phyloP scores from a whole-genome alignment of 2,113 vertebrate species.

The Tyrannus savana region DNA sequence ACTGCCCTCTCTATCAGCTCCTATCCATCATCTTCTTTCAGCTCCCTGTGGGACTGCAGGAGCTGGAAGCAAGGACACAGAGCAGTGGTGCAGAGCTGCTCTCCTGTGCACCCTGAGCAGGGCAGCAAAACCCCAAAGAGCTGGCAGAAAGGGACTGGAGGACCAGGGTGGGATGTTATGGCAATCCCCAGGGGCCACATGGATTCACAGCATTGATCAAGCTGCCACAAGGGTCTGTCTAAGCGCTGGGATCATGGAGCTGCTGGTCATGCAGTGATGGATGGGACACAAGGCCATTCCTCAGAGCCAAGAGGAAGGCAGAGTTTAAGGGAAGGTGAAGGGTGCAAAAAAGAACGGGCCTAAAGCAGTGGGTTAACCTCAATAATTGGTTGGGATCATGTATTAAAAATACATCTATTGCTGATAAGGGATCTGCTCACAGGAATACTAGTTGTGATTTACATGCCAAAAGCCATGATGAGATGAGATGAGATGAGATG shows the following conservation, averaged over 20 bases:
- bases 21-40: not conserved
- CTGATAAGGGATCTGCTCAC: not conserved
- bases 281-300: rapidly evolving
- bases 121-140: not conserved
- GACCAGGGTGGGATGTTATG: not conserved
- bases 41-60: not conserved
- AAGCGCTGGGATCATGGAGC: not conserved
- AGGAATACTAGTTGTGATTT: not conserved
- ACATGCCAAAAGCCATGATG: not conserved
- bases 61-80: not conserved
- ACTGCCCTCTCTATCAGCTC: not conserved
- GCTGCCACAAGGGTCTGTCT: not conserved
- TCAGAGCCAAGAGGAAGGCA: not conserved
- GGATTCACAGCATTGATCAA: not conserved
- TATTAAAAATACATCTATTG: not conserved
- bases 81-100: not conserved
- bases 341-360: not conserved
- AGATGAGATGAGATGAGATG: not conserved
- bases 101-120: not conserved
- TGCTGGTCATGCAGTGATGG: not conserved
- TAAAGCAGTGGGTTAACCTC: not conserved
- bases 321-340: not conserved
- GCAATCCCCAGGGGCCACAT: not conserved
- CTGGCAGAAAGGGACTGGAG: not conserved
- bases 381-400: not conserved